phyloP scores from a whole-genome alignment of 35 echinoderm and acorn worm genomes.

The Heliocidaris tuberculata region DNA sequence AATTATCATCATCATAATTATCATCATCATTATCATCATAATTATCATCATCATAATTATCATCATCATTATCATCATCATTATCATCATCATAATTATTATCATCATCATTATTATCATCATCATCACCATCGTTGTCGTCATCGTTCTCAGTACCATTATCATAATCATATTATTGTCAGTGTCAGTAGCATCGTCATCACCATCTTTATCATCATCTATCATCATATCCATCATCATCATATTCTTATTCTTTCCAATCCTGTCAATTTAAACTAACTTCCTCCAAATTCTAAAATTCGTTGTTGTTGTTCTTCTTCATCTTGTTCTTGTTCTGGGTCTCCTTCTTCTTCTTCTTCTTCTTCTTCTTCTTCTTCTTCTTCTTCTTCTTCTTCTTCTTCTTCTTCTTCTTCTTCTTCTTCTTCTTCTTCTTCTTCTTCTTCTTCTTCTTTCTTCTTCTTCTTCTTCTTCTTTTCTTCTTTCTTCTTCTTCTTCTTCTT shows the following conservation, averaged over 20 bases:
- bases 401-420: not conserved
- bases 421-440: not conserved
- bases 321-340: not conserved
- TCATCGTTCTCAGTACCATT: not conserved
- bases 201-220: not conserved
- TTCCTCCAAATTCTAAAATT: too few species aligned
- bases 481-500: not conserved
- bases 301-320: too few species aligned
- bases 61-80: not conserved
- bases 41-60: not conserved
- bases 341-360: not conserved
- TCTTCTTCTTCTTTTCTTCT: not conserved
- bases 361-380: not conserved
- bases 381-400: not conserved
- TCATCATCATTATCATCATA: not conserved
- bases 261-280: too few species aligned
- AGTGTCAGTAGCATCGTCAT: not conserved
- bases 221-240: not conserved
- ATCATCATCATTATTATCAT: conserved; percentile 41
- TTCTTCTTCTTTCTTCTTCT: not conserved
- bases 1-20: conserved; percentile 32
- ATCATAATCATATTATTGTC: not conserved
- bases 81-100: conserved; percentile 30
- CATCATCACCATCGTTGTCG: conserved; percentile 15
- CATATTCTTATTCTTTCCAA: not conserved